A percentile compares a stretch with the other conserved stretches of the same genome.
These are phyloP conservation scores for Latrodectus geometricus DNA, from an alignment of 1,140 invertebrate species.

Conservation along the genomic window DNA sequence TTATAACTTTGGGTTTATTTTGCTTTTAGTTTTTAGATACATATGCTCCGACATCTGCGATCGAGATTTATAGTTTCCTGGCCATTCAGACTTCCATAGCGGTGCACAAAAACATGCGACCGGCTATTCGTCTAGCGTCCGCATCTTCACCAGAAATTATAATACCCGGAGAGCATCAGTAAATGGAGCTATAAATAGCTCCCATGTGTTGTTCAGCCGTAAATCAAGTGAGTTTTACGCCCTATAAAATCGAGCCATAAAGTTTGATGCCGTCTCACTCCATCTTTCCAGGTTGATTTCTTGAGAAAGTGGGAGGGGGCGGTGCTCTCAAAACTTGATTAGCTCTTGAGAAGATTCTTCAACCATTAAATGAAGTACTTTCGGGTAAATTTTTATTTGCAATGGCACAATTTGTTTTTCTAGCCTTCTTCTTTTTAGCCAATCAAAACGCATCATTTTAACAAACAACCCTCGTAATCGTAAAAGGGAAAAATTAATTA, in stretches of 20 bases:
- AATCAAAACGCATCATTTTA: not conserved
- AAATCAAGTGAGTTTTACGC: slow-evolving; percentile 10
- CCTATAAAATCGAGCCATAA: not conserved
- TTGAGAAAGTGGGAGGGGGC: not conserved
- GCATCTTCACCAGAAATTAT: too few relatives aligned
- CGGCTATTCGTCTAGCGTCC: too few relatives aligned
- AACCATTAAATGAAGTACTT: not conserved
- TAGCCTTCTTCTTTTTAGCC: not conserved
- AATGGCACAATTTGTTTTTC: not conserved
- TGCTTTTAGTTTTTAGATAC: too few relatives aligned
- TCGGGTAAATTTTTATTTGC: not conserved
- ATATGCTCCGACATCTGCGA: too few relatives aligned
- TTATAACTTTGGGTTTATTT: too few relatives aligned
- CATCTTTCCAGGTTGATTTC: not conserved
- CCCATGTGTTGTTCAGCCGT: not conserved
- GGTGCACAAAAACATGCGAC: too few relatives aligned
- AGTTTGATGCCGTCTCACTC: not conserved
- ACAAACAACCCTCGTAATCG: too few relatives aligned
- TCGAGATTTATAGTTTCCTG: too few relatives aligned
- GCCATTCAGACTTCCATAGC: too few relatives aligned
- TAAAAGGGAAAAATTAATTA: too few relatives aligned
- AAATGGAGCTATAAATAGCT: slow-evolving; percentile 6
- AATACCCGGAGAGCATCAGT: not conserved
- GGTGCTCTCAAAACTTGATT: not conserved
- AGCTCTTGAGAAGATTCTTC: not conserved